Percentiles rank a stretch among this genome's conserved stretches.
These are phyloP conservation scores for Fundulus diaphanus DNA, from an alignment of 2,797 vertebrate genomes.

Conservation along the genomic window DNA sequence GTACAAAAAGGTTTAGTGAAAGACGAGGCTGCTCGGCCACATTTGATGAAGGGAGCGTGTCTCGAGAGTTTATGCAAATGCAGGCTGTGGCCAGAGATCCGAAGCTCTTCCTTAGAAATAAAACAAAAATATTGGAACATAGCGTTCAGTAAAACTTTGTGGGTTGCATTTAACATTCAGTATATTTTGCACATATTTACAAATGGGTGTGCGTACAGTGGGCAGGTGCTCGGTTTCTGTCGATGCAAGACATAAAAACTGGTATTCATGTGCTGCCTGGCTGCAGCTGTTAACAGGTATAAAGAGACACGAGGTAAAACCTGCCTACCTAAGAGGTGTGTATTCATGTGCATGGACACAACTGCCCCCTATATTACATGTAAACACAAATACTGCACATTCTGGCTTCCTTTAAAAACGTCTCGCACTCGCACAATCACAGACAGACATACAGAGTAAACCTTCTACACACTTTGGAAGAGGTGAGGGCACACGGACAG, in stretches of 20 bases:
- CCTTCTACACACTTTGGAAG: slow-evolving; percentile 62
- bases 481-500: slow-evolving; percentile 47
- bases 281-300: slow-evolving; percentile 49
- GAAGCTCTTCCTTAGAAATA: slow-evolving; percentile 49
- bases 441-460: slow-evolving; percentile 46
- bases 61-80: slow-evolving; percentile 41
- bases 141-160: slow-evolving; percentile 66
- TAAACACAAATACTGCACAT: slow-evolving; percentile 58
- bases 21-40: slow-evolving; percentile 33
- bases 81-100: slow-evolving; percentile 34
- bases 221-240: slow-evolving; percentile 68
- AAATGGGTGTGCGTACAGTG: slow-evolving; percentile 75
- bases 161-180: slow-evolving; percentile 74
- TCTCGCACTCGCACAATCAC: slow-evolving; percentile 44
- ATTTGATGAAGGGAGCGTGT: slow-evolving; percentile 37
- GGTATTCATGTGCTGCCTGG: slow-evolving; percentile 57
- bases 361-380: slow-evolving; percentile 53
- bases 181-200: slow-evolving; percentile 76
- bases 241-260: slow-evolving; percentile 57
- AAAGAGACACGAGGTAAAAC: slow-evolving; percentile 68
- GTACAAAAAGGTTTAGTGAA: slow-evolving; percentile 65
- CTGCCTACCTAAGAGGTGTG: slow-evolving; percentile 57
- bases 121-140: slow-evolving; percentile 58
- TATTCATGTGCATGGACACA: slow-evolving; percentile 55
- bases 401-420: slow-evolving; percentile 62